phyloP scores from a whole-genome alignment of 2,797 vertebrate genomes.

The Propithecus deckenii region DNA sequence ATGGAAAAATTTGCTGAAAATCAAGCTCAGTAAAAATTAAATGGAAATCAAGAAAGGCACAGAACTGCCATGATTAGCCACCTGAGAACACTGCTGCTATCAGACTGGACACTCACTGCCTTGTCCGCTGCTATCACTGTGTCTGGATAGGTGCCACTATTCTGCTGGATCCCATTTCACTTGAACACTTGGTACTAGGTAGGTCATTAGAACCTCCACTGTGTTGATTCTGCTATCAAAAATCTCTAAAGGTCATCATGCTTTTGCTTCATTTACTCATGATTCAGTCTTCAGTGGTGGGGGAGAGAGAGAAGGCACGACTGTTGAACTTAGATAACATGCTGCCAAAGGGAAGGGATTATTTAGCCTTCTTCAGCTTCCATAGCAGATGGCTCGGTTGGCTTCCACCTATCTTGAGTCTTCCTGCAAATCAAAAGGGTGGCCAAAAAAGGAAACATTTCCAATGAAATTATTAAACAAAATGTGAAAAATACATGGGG shows the following conservation, averaged over 20 bases:
- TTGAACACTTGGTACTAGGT: neutral
- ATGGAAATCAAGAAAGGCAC: neutral
- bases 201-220: no score
- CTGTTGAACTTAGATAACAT: neutral
- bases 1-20: neutral
- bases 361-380: neutral
- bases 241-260: neutral
- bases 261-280: conserved; percentile 41
- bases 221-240: neutral
- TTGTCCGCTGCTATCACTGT: neutral
- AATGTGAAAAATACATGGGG: neutral
- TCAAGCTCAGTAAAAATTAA: neutral
- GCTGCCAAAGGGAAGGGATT: conserved; percentile 10
- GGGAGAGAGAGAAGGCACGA: neutral
- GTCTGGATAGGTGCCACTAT: neutral
- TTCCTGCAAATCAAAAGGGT: neutral
- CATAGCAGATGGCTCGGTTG: conserved; percentile 36
- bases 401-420: conserved; percentile 6
- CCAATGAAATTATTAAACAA: neutral
- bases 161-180: neutral
- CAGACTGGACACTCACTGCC: rapidly evolving
- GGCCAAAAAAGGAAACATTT: neutral
- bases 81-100: neutral
- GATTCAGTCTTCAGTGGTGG: neutral
- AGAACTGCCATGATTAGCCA: neutral